Evolutionary conservation across 2,113 vertebrate species (phyloP).

Genomic region (Cyphomyrus discorhynchus): DNA sequence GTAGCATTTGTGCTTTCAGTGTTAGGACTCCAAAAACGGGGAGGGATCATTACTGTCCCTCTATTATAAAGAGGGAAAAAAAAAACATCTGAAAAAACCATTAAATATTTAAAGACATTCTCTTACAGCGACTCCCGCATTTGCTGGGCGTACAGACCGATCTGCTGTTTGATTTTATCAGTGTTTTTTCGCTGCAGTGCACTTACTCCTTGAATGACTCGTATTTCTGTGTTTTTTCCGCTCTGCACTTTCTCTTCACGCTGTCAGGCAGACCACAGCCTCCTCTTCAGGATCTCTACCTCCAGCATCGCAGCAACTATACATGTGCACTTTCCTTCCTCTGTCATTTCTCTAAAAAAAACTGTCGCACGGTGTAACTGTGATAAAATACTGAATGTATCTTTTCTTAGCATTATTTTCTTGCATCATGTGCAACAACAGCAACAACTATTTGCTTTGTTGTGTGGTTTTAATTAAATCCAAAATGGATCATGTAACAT

Average conservation of each 20-base stretch:
- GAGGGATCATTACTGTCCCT: background rate
- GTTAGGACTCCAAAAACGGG: background rate
- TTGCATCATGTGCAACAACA: background rate
- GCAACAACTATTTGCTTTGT: background rate
- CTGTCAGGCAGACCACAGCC: background rate
- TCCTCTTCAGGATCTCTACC: background rate
- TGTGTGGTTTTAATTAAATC: constrained; percentile 15
- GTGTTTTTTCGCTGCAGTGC: background rate
- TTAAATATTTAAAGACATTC: background rate
- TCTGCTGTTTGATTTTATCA: background rate
- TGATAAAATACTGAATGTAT: constrained; percentile 20
- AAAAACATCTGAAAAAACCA: background rate
- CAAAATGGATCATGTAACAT: background rate
- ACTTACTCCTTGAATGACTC: background rate
- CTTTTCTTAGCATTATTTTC: background rate
- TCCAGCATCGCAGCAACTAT: background rate
- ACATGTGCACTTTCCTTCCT: background rate
- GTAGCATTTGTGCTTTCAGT: background rate
- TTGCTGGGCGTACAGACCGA: background rate
- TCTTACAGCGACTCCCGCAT: background rate
- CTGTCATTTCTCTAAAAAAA: background rate
- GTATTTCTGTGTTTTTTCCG: background rate
- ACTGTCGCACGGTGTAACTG: background rate
- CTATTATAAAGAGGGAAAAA: background rate
- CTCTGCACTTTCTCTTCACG: background rate